Conservation (phyloP, 2,113 vertebrate species). For the Engystomops pustulosus region DNA sequence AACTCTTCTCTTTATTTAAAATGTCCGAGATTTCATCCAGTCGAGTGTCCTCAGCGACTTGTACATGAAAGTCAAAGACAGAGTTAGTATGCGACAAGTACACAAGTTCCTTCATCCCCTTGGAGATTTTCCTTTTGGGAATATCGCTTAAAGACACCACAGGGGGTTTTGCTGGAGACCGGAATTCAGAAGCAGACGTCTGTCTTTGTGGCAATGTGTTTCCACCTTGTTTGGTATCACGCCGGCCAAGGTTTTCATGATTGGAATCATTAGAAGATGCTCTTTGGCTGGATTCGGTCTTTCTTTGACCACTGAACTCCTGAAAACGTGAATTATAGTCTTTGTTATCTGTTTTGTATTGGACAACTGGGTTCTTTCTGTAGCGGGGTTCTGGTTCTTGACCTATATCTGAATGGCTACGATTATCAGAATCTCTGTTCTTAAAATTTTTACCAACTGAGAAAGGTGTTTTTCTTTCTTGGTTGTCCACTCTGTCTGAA, state of each 20-base stretch:
- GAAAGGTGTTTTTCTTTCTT: not conserved
- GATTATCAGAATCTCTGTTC: not conserved
- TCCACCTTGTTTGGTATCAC: not conserved
- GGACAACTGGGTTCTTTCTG: not conserved
- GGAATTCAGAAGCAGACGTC: not conserved
- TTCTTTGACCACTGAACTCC: not conserved
- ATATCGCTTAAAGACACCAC: conserved; percentile 71
- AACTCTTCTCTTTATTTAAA: conserved; percentile 73
- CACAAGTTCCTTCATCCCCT: conserved; percentile 75
- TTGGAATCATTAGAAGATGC: not conserved
- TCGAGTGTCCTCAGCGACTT: conserved; percentile 76
- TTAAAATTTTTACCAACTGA: not conserved
- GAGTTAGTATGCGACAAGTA: conserved; percentile 84
- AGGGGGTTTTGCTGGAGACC: not conserved
- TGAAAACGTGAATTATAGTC: not conserved
- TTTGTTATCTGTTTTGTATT: not conserved
- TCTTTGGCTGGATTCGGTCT: not conserved
- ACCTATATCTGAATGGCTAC: not conserved
- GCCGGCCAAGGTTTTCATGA: not conserved
- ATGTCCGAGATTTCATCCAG: conserved; percentile 77
- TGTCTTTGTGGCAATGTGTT: not conserved
- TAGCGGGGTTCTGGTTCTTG: not conserved
- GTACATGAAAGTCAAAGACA: conserved; percentile 85
- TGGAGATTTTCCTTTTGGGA: conserved; percentile 71
- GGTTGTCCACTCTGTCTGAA: not conserved